Percentiles rank a stretch among this genome's conserved stretches.
Evolutionary conservation across 2,888 invertebrate genomes (phyloP).

Genomic region (Cataglyphis rosenhaueri): DNA sequence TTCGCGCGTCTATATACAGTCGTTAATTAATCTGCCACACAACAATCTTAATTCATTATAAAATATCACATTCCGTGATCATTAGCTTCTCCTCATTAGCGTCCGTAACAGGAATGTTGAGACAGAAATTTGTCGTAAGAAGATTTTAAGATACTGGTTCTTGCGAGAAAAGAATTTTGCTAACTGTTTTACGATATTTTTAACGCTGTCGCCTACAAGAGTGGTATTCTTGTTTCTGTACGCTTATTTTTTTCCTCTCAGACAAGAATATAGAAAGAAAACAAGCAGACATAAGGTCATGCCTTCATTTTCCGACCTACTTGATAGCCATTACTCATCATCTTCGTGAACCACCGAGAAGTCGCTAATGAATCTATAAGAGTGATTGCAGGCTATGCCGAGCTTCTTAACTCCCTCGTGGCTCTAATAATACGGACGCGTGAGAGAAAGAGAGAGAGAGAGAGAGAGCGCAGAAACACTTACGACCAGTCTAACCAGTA

Average conservation of each 20-base stretch:
- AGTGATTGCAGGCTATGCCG: constrained; percentile 52
- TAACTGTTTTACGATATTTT: not conserved
- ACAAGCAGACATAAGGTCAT: not conserved
- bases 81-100: not conserved
- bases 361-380: constrained; percentile 66
- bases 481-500: constrained; percentile 27
- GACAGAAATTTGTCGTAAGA: not conserved
- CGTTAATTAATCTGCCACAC: constrained; percentile 20
- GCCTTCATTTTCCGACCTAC: constrained; percentile 46
- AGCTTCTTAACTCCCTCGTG: constrained; percentile 30
- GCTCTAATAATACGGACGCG: constrained; percentile 30
- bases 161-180: not conserved
- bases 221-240: not conserved
- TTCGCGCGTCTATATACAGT: constrained; percentile 10
- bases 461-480: not conserved
- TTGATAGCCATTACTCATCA: constrained; percentile 15
- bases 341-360: not conserved
- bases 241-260: not conserved
- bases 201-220: not conserved
- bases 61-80: not conserved
- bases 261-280: not conserved
- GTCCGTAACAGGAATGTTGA: not conserved
- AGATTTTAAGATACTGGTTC: not conserved
- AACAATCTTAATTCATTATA: not conserved
- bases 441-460: too few species aligned